Conservation (phyloP, 2,797 vertebrate species). For the Pelochelys cantorii region DNA sequence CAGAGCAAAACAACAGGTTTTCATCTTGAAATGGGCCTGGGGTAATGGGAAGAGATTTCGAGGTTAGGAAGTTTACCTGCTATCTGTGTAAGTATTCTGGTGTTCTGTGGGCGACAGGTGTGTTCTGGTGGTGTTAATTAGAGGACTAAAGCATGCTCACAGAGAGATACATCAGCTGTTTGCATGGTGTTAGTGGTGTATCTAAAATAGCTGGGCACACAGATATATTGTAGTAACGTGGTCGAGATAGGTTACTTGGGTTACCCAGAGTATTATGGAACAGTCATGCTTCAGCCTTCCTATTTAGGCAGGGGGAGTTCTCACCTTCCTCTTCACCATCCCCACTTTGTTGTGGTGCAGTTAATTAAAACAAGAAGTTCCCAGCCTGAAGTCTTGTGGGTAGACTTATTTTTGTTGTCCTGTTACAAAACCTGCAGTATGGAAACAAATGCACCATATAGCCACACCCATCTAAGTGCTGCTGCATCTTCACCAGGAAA, state of each 20-base stretch:
- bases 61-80: neutral
- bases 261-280: too few relatives aligned
- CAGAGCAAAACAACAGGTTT: fast-evolving
- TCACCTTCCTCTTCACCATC: too few relatives aligned
- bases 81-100: neutral
- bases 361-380: too few relatives aligned
- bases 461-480: neutral
- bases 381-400: too few relatives aligned
- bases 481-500: neutral
- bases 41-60: neutral
- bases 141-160: neutral
- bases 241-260: too few relatives aligned
- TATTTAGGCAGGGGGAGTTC: too few relatives aligned
- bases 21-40: neutral
- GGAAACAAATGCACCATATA: neutral
- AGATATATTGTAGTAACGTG: neutral
- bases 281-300: too few relatives aligned
- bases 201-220: neutral
- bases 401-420: too few relatives aligned
- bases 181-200: neutral
- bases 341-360: too few relatives aligned
- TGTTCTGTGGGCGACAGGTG: neutral
- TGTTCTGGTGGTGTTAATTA: neutral
- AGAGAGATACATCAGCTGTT: neutral
- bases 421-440: neutral